Conservation (phyloP, 1,140 invertebrate genomes). For the Harlomillsia oculata region DNA sequence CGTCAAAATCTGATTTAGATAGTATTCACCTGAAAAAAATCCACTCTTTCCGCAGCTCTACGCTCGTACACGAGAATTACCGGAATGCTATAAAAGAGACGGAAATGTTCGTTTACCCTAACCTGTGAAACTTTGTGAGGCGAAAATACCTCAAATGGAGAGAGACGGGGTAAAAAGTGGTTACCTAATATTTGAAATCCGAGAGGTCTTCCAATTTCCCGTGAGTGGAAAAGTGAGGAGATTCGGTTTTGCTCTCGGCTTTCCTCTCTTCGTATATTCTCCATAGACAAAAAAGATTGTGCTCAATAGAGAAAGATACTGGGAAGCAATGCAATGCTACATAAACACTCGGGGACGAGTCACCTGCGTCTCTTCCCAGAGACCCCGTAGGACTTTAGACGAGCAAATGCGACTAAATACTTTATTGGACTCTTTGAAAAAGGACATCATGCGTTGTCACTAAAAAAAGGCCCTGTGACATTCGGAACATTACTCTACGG, state of each 20-base stretch:
- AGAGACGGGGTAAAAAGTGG: conserved; percentile 18
- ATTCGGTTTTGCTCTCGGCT: conserved; percentile 6
- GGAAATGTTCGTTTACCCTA: too few relatives aligned
- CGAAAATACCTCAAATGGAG: conserved; percentile 18
- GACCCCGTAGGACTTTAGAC: conserved; percentile 3
- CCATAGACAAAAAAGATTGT: neutral
- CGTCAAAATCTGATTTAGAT: neutral
- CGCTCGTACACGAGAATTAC: neutral
- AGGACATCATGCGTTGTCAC: too few relatives aligned
- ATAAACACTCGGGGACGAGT: conserved; percentile 23
- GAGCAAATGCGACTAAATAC: too few relatives aligned
- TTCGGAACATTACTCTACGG: too few relatives aligned
- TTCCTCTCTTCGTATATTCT: conserved; percentile 2
- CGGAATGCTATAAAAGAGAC: conserved; percentile 4
- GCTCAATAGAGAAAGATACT: conserved; percentile 15
- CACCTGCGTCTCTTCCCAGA: conserved; percentile 29
- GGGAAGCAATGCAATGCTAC: conserved; percentile 16
- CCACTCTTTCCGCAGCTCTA: neutral
- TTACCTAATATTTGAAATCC: conserved; percentile 23
- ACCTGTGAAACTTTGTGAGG: conserved; percentile 3
- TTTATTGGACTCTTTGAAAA: conserved; percentile 5
- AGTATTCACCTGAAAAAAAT: neutral
- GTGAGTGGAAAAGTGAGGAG: conserved; percentile 4
- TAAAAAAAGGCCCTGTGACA: too few relatives aligned
- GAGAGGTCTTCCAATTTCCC: conserved; percentile 11